Conservation (phyloP, 2,888 invertebrate species). For the Alloscopus bannaensis region DNA sequence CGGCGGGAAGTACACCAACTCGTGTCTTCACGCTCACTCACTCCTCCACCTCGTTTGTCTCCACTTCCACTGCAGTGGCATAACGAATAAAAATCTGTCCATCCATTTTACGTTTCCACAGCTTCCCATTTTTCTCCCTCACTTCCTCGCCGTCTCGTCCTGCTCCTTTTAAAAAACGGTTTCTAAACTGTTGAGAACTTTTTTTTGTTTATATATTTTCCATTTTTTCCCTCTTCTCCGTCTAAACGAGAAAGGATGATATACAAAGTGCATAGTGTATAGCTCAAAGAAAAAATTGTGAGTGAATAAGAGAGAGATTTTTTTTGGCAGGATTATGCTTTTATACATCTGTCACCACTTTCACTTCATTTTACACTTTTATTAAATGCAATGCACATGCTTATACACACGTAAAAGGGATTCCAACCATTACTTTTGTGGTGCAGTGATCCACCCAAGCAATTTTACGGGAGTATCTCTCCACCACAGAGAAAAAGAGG, state of each 20-base stretch:
- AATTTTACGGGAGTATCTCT: slow-evolving; percentile 19
- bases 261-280: not conserved
- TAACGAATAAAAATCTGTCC: slow-evolving; percentile 36
- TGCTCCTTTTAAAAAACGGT: not conserved
- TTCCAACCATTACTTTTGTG: no score
- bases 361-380: slow-evolving; percentile 43
- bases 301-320: slow-evolving; percentile 27
- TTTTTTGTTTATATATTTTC: not conserved
- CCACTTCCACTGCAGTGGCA: slow-evolving; percentile 13
- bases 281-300: not conserved
- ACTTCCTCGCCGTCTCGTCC: not conserved
- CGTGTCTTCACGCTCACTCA: no score
- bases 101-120: slow-evolving; percentile 22
- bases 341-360: slow-evolving; percentile 54
- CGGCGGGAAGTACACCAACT: no score
- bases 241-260: not conserved
- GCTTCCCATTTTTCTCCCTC: slow-evolving; percentile 4
- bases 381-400: not conserved
- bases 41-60: not conserved
- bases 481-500: no score
- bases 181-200: not conserved
- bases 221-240: slow-evolving; percentile 2
- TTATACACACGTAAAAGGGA: no score
- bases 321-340: slow-evolving; percentile 53
- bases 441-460: no score